Percentiles rank a stretch among this genome's conserved stretches.
Conservation (phyloP, 2,797 vertebrate genomes). For the Scleropages formosus region DNA sequence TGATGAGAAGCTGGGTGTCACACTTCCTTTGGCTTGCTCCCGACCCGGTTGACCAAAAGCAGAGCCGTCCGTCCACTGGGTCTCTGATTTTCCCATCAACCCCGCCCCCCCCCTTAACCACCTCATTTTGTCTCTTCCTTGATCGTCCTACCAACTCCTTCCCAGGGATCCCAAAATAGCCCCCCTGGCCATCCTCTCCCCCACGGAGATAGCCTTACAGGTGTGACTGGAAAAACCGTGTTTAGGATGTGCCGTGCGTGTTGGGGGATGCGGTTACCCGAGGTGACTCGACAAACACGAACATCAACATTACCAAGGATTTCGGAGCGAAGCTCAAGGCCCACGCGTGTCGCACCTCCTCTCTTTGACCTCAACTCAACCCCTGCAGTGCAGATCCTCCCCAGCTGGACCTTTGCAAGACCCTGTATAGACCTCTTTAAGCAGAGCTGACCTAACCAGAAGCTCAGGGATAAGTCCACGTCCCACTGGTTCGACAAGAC, state of each 20-base stretch:
- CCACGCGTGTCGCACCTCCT: too few relatives aligned
- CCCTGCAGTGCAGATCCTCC: not conserved
- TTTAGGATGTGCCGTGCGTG: not conserved
- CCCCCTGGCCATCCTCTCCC: constrained; percentile 28
- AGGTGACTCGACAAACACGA: too few relatives aligned
- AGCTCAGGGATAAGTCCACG: constrained; percentile 17
- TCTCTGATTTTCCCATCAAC: constrained; percentile 35
- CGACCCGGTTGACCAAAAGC: not conserved
- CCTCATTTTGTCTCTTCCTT: constrained; percentile 7
- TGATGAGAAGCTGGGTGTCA: not conserved
- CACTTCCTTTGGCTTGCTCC: not conserved
- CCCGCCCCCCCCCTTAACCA: constrained; percentile 19
- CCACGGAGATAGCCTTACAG: constrained; percentile 48
- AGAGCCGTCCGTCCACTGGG: not conserved
- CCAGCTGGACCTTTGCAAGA: too few relatives aligned
- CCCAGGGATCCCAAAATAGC: constrained; percentile 49
- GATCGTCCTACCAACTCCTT: constrained; percentile 27
- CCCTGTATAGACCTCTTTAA: not conserved
- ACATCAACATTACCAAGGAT: not conserved
- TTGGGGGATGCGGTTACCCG: not conserved
- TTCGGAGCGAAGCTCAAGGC: too few relatives aligned
- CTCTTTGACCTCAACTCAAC: not conserved
- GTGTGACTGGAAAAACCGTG: constrained; percentile 32
- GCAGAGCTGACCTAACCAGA: constrained; percentile 32
- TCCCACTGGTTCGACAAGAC: too few relatives aligned